phyloP scores from a whole-genome alignment of 1,140 invertebrate genomes.

The Orchesella cincta region DNA sequence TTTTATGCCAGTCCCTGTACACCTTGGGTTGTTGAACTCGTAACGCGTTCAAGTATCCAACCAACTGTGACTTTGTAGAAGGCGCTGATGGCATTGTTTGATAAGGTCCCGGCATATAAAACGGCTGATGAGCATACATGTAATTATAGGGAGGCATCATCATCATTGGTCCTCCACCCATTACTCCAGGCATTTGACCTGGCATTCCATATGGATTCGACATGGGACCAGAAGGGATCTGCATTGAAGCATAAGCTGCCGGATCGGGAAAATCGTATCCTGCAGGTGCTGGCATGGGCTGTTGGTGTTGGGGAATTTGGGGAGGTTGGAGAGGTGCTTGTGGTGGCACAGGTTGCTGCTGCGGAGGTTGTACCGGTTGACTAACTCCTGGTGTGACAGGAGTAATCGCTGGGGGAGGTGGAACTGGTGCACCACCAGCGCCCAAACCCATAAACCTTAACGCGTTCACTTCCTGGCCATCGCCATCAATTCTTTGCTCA shows the following conservation, averaged over 20 bases:
- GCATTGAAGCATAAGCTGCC: not conserved
- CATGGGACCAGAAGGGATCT: conserved; percentile 6
- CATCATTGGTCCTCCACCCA: not conserved
- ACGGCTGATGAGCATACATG: not conserved
- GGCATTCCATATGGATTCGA: not conserved
- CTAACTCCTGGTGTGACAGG: conserved; percentile 9
- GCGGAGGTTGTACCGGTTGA: not conserved
- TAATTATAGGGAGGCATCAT: conserved; percentile 6
- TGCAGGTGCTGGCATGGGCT: not conserved
- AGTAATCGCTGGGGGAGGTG: conserved; percentile 35
- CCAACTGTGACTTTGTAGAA: conserved; percentile 59
- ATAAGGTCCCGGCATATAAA: conserved; percentile 56
- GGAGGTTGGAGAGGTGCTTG: not conserved
- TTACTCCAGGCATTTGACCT: not conserved
- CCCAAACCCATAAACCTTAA: not conserved
- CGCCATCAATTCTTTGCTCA: conserved; percentile 37
- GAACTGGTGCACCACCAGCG: conserved; percentile 51
- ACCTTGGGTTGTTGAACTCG: conserved; percentile 72
- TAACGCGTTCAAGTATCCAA: conserved; percentile 75
- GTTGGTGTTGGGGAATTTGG: not conserved
- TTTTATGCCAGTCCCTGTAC: conserved; percentile 75
- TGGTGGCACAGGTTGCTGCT: not conserved
- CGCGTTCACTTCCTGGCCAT: conserved; percentile 38
- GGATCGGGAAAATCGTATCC: not conserved
- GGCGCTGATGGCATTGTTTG: conserved; percentile 42